Evolutionary conservation across 2,113 vertebrate genomes (phyloP).

Genomic region (Tragulus kanchil): DNA sequence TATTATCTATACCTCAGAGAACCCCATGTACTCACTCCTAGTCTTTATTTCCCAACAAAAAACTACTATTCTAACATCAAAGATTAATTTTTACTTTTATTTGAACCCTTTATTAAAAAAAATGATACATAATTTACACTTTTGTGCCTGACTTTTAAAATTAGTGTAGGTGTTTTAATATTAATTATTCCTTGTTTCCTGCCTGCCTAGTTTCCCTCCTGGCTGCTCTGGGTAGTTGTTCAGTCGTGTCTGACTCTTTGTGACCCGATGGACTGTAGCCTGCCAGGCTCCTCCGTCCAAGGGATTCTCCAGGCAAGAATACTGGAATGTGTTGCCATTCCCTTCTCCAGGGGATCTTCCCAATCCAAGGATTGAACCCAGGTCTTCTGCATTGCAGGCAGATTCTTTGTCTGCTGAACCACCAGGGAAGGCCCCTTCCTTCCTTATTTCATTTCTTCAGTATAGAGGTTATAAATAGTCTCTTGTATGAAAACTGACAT

Average conservation of each 20-base stretch:
- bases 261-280: too few species aligned
- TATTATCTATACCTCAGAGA: not conserved
- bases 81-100: not conserved
- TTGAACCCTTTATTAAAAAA: not conserved
- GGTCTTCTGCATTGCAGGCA: too few species aligned
- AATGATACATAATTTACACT: not conserved
- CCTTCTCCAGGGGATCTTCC: too few species aligned
- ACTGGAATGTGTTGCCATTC: too few species aligned
- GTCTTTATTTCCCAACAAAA: not conserved
- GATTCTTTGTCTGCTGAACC: too few species aligned
- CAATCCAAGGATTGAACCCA: too few species aligned
- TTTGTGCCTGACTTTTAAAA: slow-evolving; percentile 3
- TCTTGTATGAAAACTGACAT: not conserved
- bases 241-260: too few species aligned
- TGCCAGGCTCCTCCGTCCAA: too few species aligned
- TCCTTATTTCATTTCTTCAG: not conserved
- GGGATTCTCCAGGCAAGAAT: too few species aligned
- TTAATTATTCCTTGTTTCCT: slow-evolving; percentile 13
- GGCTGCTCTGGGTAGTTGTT: too few species aligned
- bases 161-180: not conserved
- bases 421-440: not conserved
- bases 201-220: too few species aligned
- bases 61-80: not conserved
- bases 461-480: not conserved
- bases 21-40: not conserved